Evolutionary conservation across 2,797 vertebrate species (phyloP), one percentile per base, ranked within the genome.

Genomic region (Enteromius fasciolatus): DNA sequence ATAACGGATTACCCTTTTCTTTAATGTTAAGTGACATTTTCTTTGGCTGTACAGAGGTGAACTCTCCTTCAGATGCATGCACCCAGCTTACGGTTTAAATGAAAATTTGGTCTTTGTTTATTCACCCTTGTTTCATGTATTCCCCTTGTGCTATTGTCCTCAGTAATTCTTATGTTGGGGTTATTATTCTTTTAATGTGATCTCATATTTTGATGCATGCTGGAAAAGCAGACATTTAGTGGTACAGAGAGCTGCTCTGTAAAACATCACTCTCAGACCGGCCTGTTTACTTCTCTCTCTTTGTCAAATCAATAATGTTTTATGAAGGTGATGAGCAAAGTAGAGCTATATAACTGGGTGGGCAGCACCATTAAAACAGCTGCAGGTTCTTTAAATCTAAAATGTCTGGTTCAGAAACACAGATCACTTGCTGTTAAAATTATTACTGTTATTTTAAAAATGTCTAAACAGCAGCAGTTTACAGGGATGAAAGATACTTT

Each of bases 221-320:
- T 68, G 33, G 77, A 17, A 79, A 59, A 44, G 31, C 72, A 18
- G n/a, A 1, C 52, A 6, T 44, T 76, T 76, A 28, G 73, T 11
- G 3, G 23, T 36, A 23, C 0, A 8, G 48, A 36, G 46, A 66
- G 28, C 28, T 66, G 28, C 15, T 54, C 48, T 78, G 48, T 23
- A 66, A 67, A 67, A 7, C 61, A 17, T 20, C 33, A 20, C 50
- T 44, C 17, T 61, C 9, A 3, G 5, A 63, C 28, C 33, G 18
- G 39, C 31, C 67, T 12, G 17, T 80, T 79, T 17, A 28, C 61
- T 80, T 61, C 25, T 46, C 33, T 39, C 10, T 59, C 36, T 69
- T 70, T 59, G 54, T 25, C 14, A 64, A 73, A 81, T 74, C 79
- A 74, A 74, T 74, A 74, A 64, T 39, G 44, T 28, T 81, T 81